Conservation (phyloP, 2,888 invertebrate species). For the Nemotelus nigrinus region DNA sequence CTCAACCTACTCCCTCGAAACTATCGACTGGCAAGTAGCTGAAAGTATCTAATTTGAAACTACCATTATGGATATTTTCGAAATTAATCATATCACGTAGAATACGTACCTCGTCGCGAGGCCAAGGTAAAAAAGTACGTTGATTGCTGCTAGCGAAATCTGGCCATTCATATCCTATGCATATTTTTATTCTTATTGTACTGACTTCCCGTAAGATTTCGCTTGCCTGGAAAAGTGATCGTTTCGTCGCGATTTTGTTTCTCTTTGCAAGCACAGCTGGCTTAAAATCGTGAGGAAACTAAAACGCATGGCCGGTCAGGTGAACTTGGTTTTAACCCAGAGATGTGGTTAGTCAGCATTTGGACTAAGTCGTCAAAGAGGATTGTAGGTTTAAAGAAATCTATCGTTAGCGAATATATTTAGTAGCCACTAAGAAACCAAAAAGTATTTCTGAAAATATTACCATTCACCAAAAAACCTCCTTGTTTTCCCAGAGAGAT, state of each 20-base stretch:
- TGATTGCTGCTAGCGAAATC: constrained; percentile 9
- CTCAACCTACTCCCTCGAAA: background rate
- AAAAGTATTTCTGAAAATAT: too few species aligned
- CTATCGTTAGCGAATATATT: too few species aligned
- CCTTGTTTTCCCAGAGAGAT: too few species aligned
- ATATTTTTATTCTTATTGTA: background rate
- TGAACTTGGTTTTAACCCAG: background rate
- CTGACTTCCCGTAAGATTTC: constrained; percentile 10
- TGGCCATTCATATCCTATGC: constrained; percentile 26
- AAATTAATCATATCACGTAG: constrained; percentile 35
- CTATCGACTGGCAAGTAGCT: constrained; percentile 30
- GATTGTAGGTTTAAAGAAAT: too few species aligned
- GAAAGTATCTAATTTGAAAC: constrained; percentile 38
- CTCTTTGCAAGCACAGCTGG: too few species aligned
- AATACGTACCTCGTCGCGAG: constrained; percentile 15
- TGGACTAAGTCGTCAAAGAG: too few species aligned
- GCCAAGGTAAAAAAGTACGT: background rate
- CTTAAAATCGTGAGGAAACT: background rate
- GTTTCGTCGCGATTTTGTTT: background rate
- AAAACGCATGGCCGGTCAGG: background rate
- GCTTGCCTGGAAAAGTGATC: background rate
- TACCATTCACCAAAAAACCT: too few species aligned
- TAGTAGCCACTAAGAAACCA: too few species aligned
- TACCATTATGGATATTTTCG: constrained; percentile 38
- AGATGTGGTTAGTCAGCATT: background rate